Conservation (phyloP, 2,113 vertebrate genomes). For the Urocolius indicus region DNA sequence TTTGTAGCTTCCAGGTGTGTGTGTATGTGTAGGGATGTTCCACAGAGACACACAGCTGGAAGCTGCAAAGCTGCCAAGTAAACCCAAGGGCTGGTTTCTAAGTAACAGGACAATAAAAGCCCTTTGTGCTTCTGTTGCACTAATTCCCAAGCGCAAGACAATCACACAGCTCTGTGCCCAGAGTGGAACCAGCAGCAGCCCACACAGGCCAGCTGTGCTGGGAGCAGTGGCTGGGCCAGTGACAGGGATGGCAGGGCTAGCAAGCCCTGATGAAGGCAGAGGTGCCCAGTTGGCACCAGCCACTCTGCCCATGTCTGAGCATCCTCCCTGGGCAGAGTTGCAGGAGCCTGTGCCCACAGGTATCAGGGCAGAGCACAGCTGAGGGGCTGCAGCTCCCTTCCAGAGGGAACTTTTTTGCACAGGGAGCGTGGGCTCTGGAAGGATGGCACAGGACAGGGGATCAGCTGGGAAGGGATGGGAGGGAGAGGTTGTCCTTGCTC, state of each 20-base stretch:
- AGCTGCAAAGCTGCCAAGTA: background rate
- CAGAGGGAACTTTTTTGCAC: fast-evolving
- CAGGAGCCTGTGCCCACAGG: background rate
- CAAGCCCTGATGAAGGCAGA: fast-evolving
- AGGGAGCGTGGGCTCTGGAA: background rate
- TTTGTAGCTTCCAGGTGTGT: background rate
- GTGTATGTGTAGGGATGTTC: fast-evolving
- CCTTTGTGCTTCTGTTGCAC: background rate
- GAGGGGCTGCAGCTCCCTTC: fast-evolving
- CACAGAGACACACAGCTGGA: background rate
- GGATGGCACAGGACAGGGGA: background rate
- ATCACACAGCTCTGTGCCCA: background rate
- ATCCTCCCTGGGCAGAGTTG: background rate
- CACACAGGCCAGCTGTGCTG: fast-evolving
- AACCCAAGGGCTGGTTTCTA: background rate
- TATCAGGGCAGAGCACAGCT: background rate
- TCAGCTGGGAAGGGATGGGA: fast-evolving
- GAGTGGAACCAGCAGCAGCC: background rate
- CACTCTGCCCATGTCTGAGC: fast-evolving
- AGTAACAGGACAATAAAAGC: background rate
- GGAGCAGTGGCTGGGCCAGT: fast-evolving
- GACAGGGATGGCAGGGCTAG: fast-evolving
- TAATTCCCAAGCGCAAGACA: background rate
- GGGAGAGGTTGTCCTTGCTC: background rate
- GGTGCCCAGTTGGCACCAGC: fast-evolving